Evolutionary conservation across 2,888 invertebrate species (phyloP).

Genomic region (Caenorhabditis plicata): DNA sequence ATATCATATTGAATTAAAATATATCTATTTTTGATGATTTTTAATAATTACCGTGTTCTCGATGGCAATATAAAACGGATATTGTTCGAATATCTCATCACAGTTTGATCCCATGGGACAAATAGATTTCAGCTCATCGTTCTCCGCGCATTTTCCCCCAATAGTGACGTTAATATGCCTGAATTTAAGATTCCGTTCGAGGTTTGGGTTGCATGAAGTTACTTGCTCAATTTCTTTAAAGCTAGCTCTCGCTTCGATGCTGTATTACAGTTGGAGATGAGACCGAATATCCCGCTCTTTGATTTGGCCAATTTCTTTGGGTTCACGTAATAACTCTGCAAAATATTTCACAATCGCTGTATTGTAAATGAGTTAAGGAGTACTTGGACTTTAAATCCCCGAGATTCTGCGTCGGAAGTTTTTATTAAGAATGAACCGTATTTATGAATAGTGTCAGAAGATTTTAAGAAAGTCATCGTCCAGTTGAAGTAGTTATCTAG

Average conservation of each 20-base stretch:
- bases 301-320: constrained; percentile 42
- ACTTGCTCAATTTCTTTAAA: constrained; percentile 50
- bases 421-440: constrained; percentile 65
- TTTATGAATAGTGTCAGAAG: constrained; percentile 67
- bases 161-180: constrained; percentile 56
- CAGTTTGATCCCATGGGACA: constrained; percentile 43
- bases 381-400: constrained; percentile 46
- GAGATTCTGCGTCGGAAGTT: constrained; percentile 40
- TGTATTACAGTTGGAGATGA: constrained; percentile 63
- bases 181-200: constrained; percentile 2
- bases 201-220: no score
- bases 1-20: neutral
- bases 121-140: constrained; percentile 14
- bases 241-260: constrained; percentile 47
- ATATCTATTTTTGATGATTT: neutral
- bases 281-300: constrained; percentile 50
- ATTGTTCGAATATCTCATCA: constrained; percentile 38
- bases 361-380: no score
- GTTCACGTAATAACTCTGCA: constrained; percentile 37
- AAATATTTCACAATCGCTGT: no score
- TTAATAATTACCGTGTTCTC: constrained; percentile 50
- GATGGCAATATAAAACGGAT: constrained; percentile 59
- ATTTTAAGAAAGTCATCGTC: constrained; percentile 70
- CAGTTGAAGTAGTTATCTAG: constrained; percentile 69
- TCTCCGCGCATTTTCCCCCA: constrained; percentile 52